Evolutionary conservation across 2,113 vertebrate genomes (phyloP), one percentile per base, ranked within the genome.

Genomic region (Cyprinodon brontotheroides): DNA sequence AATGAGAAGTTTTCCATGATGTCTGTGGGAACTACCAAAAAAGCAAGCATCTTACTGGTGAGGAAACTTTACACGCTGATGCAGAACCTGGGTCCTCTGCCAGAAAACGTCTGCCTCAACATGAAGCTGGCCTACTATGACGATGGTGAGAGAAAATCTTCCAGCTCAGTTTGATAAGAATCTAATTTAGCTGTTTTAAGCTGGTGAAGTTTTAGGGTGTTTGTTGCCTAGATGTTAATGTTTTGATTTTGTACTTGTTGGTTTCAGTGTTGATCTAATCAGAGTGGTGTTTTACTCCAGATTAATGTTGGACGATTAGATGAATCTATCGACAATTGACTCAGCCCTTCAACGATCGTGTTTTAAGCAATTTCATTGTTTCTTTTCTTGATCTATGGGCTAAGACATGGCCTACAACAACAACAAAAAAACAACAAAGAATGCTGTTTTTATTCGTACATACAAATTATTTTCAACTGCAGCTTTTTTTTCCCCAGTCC

Each of bases 61-160:
- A 95, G 97, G 80, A 99, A 98, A 90, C 96, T 99, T 50, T 98
- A 96, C 83, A 69, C 96, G 0, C 94, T 99, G 66, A 97, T 99
- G 96, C 97, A 99, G 84, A 96, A 95, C 87, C 93, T 99, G 63
- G 95, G 95, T 39, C 96, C 97, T 0, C 90, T 99, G 60, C 97
- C 98, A 17, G 94, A 90, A 72, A 94, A 93, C 0, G 93, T 98
- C 74, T 98, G 90, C 81, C 93, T 99, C 83, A 98, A 95, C 59
- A 99, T 99, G 98, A 98, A 96, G 77, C 95, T 99, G 10, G 94
- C 95, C 0, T 99, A 98, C 86, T 98, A 98, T 0, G 95, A 99
- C 1, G 92, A 96, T 81, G 97, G 97, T 98, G 92, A 78, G 66
- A 72, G 29, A 17, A 15, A 47, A 5, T 38, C 15, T 4, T 50